phyloP scores from a whole-genome alignment of 2,113 vertebrate species.

The Coregonus clupeaformis region DNA sequence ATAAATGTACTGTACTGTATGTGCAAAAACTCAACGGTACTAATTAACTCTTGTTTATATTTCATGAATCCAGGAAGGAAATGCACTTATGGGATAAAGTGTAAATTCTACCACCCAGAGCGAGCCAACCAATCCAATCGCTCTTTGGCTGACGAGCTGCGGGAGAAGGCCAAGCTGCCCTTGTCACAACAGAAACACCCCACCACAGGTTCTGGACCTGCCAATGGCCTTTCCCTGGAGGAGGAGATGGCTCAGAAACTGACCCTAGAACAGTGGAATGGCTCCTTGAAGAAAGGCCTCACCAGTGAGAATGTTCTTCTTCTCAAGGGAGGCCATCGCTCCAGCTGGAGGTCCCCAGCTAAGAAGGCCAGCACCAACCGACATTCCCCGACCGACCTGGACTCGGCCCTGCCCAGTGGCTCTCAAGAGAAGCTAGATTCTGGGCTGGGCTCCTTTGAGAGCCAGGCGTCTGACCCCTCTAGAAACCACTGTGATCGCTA shows the following conservation, averaged over 20 bases:
- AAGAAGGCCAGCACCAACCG: conserved; percentile 69
- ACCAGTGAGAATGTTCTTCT: conserved; percentile 32
- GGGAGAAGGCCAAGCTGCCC: conserved; percentile 78
- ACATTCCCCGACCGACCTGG: conserved; percentile 36
- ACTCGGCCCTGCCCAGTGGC: conserved; percentile 41
- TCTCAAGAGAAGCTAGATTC: conserved; percentile 85
- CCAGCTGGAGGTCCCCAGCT: conserved; percentile 37
- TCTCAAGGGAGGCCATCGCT: conserved; percentile 45
- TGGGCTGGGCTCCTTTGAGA: conserved; percentile 87
- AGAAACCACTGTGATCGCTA: conserved; percentile 54
- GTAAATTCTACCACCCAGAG: conserved; percentile 90
- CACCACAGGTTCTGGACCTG: conserved; percentile 49
- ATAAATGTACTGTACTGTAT: too few relatives aligned
- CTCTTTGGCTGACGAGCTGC: conserved; percentile 84
- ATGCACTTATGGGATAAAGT: conserved; percentile 93
- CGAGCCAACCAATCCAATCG: conserved; percentile 82
- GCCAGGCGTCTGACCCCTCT: conserved; percentile 73
- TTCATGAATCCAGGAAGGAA: conserved; percentile 82
- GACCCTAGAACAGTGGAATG: conserved; percentile 58
- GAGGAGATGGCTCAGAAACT: conserved; percentile 70
- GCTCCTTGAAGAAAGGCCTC: conserved; percentile 57
- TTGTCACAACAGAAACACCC: conserved; percentile 32
- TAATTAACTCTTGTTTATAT: not conserved
- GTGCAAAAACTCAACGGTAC: not conserved
- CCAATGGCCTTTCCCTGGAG: conserved; percentile 58